Percentiles rank a stretch among this genome's conserved stretches.
These are phyloP conservation scores for Cladorhizidae sp. DNA, from an alignment of 37 sponge, comb jelly and placozoan genomes.

Conservation along the genomic window DNA sequence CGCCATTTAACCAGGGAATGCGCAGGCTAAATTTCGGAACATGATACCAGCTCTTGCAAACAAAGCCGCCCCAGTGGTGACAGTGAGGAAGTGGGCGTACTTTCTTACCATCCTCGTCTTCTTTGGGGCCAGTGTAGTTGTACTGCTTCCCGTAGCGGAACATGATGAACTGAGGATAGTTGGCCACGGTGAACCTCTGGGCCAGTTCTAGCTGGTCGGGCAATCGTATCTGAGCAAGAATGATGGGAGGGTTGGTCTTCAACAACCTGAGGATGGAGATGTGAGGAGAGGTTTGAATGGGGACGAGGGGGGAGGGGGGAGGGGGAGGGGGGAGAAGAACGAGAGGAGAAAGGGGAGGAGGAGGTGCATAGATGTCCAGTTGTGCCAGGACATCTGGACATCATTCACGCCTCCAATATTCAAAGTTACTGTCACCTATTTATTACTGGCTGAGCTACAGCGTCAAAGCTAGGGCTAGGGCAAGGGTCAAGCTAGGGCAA, in stretches of 20 bases:
- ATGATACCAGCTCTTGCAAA: too few species aligned
- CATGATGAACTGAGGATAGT: conserved; percentile 77
- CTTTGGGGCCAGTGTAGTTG: conserved; percentile 72
- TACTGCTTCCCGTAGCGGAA: conserved; percentile 76
- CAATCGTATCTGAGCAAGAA: conserved; percentile 66
- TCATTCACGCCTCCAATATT: too few species aligned
- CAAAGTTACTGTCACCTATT: too few species aligned
- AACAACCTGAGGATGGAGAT: conserved; percentile 20
- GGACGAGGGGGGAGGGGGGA: background rate
- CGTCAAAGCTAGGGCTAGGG: too few species aligned
- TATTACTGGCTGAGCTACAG: too few species aligned
- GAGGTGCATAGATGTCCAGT: too few species aligned
- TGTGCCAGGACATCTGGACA: too few species aligned
- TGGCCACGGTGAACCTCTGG: conserved; percentile 52
- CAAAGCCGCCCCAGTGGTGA: too few species aligned
- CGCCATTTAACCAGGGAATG: too few species aligned
- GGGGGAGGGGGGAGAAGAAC: background rate
- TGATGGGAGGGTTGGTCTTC: conserved; percentile 38
- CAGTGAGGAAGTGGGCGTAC: too few species aligned
- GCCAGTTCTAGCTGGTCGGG: conserved; percentile 75
- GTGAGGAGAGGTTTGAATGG: background rate
- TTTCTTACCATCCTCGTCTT: conserved; percentile 49
- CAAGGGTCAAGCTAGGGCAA: too few species aligned
- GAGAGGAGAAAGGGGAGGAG: background rate
- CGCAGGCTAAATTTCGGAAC: too few species aligned